phyloP scores from a whole-genome alignment of 2,113 vertebrate species.

The Narcine bancroftii region DNA sequence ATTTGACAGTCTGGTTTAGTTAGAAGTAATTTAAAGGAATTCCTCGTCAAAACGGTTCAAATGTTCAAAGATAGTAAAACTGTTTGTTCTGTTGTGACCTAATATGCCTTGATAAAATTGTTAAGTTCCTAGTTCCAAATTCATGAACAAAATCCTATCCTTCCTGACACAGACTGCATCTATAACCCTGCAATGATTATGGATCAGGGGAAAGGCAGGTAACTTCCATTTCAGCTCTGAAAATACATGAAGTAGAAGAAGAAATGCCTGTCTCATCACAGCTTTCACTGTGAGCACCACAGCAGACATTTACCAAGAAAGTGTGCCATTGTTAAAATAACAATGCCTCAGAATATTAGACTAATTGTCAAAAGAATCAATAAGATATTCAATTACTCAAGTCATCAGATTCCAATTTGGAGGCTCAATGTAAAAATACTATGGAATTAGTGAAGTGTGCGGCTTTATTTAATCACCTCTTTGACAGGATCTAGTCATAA shows the following conservation, averaged over 20 bases:
- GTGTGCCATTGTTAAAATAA: slow-evolving; percentile 4
- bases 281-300: not conserved
- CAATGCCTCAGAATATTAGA: slow-evolving; percentile 22
- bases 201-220: not conserved
- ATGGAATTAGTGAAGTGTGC: slow-evolving; percentile 29
- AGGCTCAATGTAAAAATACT: slow-evolving; percentile 22
- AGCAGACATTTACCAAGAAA: not conserved
- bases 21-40: not conserved
- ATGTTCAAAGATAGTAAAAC: not conserved
- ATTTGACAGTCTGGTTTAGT: not conserved
- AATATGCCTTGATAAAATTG: not conserved
- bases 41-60: not conserved
- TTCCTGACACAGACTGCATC: not conserved
- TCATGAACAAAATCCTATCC: not conserved
- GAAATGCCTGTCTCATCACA: not conserved
- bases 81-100: not conserved
- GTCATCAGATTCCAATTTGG: slow-evolving; percentile 8
- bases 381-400: slow-evolving; percentile 26
- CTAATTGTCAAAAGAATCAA: slow-evolving; percentile 31
- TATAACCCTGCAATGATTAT: not conserved
- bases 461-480: slow-evolving; percentile 21
- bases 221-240: not conserved
- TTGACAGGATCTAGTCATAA: slow-evolving; percentile 33
- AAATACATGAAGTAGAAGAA: not conserved
- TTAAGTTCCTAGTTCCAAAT: not conserved